Conservation (phyloP, 1,140 invertebrate species). For the Physella acuta region DNA sequence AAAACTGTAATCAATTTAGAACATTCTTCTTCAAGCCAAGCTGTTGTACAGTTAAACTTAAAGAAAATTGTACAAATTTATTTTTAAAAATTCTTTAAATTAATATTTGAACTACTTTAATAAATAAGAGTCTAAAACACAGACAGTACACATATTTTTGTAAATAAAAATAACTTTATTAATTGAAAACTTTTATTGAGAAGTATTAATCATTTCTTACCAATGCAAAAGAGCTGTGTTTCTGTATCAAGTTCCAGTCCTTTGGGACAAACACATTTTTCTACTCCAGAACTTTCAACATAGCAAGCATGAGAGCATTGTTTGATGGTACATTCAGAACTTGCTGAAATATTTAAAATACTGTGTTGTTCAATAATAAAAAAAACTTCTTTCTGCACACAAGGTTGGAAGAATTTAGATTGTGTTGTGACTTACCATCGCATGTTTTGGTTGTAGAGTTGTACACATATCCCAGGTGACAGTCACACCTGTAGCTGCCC, state of each 20-base stretch:
- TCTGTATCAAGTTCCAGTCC: background rate
- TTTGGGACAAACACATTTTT: background rate
- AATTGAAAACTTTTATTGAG: background rate
- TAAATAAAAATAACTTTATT: too few species aligned
- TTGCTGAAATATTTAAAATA: background rate
- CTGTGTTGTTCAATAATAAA: background rate
- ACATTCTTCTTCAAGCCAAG: background rate
- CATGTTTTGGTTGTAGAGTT: background rate
- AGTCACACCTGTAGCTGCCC: slow-evolving; percentile 20
- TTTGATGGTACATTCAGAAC: background rate
- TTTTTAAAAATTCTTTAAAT: background rate
- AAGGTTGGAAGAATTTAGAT: background rate
- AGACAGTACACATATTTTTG: too few species aligned
- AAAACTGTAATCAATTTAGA: background rate
- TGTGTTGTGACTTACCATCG: background rate
- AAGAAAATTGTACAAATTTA: background rate
- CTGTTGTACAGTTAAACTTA: background rate
- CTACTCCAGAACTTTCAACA: background rate
- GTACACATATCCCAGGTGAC: slow-evolving; percentile 9
- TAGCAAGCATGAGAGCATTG: slow-evolving; percentile 1
- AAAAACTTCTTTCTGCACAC: background rate
- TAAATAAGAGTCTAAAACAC: background rate
- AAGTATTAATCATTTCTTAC: background rate
- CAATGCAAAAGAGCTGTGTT: slow-evolving; percentile 1
- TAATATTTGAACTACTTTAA: background rate